A percentile compares a stretch with the other conserved stretches of the same genome.
phyloP scores from a whole-genome alignment of 2,113 vertebrate species.

The Hemicordylus capensis region DNA sequence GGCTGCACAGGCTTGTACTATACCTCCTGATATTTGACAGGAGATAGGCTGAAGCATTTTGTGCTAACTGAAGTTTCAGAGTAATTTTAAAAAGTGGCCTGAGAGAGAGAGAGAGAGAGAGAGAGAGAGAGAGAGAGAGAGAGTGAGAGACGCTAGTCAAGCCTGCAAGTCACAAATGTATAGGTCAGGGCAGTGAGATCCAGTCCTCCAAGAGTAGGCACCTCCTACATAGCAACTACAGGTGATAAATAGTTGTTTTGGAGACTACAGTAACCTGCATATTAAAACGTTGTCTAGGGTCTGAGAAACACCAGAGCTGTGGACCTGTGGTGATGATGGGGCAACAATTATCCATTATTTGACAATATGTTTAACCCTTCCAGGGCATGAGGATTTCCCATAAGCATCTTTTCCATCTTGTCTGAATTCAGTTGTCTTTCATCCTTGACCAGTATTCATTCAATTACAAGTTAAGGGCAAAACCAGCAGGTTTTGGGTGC shows the following conservation, averaged over 20 bases:
- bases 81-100: neutral
- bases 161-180: neutral
- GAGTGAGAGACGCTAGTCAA: neutral
- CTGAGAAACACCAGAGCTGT: neutral
- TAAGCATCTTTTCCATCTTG: no score
- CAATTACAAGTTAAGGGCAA: neutral
- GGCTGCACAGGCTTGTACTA: neutral
- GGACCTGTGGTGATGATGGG: neutral
- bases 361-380: neutral
- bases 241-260: neutral
- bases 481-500: neutral
- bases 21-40: neutral
- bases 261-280: neutral
- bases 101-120: no score
- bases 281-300: neutral
- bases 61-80: neutral
- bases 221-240: neutral
- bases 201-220: neutral
- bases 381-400: neutral
- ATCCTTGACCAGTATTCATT: neutral
- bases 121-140: no score
- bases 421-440: neutral
- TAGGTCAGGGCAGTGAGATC: neutral
- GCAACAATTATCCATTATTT: neutral
- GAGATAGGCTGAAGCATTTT: neutral